These are phyloP conservation scores for Macrochelys suwanniensis DNA, from an alignment of 2,797 vertebrate species.

Conservation along the genomic window DNA sequence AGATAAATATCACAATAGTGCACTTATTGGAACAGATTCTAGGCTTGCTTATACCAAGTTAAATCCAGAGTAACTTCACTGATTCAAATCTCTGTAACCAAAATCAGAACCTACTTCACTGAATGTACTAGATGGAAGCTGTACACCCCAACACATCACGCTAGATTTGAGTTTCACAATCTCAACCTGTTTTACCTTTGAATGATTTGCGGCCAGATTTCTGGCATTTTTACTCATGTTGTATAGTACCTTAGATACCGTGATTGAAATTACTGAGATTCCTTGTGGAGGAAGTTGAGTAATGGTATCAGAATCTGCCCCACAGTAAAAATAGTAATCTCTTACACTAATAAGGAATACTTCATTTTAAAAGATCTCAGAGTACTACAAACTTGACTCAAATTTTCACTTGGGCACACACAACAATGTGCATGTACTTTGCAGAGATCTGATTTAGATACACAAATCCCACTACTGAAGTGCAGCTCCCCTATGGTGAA, in stretches of 20 bases:
- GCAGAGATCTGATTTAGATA: background rate
- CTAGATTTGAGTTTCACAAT: background rate
- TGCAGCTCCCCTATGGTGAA: background rate
- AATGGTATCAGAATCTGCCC: background rate
- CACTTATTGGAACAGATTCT: slow-evolving; percentile 26
- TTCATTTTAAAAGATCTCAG: background rate
- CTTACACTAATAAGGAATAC: no score
- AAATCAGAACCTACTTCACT: slow-evolving; percentile 63
- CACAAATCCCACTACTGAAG: background rate
- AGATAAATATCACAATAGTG: slow-evolving; percentile 53
- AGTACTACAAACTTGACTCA: background rate
- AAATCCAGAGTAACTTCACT: slow-evolving; percentile 37
- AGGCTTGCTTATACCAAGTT: slow-evolving; percentile 39
- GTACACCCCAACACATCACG: background rate
- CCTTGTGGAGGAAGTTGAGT: background rate
- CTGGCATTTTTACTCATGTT: slow-evolving; percentile 32
- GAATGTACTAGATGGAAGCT: slow-evolving; percentile 21
- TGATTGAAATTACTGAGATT: slow-evolving; percentile 22
- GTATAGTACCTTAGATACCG: background rate
- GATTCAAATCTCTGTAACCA: slow-evolving; percentile 39
- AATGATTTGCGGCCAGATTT: slow-evolving; percentile 16
- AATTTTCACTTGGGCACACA: background rate
- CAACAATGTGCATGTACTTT: background rate
- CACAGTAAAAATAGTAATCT: no score
- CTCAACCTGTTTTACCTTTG: background rate